Percentiles rank a stretch among this genome's conserved stretches.
phyloP scores from a whole-genome alignment of 2,888 invertebrate species.

The Cantharis rustica region DNA sequence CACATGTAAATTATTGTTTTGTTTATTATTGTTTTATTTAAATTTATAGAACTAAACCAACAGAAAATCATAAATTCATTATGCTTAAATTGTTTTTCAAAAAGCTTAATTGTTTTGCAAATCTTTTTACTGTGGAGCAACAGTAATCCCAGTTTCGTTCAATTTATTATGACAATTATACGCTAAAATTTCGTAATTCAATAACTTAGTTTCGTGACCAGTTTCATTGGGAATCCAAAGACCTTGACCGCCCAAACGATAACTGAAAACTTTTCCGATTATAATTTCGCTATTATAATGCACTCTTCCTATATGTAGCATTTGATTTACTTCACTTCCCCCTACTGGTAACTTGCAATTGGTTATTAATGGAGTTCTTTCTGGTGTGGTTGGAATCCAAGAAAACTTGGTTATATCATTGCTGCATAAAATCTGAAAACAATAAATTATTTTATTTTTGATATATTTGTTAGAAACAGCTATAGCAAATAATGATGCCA shows the following conservation, averaged over 20 bases:
- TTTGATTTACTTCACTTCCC: background rate
- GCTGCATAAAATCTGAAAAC: background rate
- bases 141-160: background rate
- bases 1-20: no score
- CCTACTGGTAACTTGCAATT: background rate
- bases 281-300: background rate
- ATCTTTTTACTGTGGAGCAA: no score
- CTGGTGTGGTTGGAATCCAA: background rate
- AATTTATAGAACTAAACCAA: no score
- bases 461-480: no score
- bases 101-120: no score
- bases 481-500: no score
- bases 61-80: no score
- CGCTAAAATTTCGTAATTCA: constrained; percentile 1
- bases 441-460: background rate
- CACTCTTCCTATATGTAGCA: constrained; percentile 7
- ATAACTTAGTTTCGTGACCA: background rate
- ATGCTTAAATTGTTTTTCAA: no score
- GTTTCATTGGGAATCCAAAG: constrained; percentile 5
- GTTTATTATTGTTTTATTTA: no score
- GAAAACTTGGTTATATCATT: background rate
- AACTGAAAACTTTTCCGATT: constrained; percentile 7
- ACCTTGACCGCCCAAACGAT: background rate
- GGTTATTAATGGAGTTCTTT: background rate
- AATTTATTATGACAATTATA: background rate